A percentile compares a stretch with the other conserved stretches of the same genome.
These are phyloP conservation scores for Nyctibius bracteatus DNA, from an alignment of 2,113 vertebrate species.

Conservation along the genomic window DNA sequence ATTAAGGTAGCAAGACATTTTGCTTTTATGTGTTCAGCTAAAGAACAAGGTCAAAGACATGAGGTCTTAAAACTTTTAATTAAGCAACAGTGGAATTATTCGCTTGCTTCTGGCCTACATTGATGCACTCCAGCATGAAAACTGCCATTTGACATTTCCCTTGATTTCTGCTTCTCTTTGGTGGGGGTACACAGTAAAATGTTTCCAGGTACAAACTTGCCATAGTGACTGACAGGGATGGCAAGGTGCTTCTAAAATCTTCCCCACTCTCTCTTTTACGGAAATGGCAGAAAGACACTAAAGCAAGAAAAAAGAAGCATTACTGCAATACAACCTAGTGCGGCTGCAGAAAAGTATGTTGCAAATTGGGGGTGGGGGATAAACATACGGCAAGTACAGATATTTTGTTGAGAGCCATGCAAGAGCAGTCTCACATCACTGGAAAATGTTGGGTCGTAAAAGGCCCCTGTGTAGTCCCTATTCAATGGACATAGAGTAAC, in stretches of 20 bases:
- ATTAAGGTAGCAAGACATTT: slow-evolving; percentile 38
- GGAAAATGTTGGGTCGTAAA: background rate
- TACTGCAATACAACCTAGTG: background rate
- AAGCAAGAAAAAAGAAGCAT: background rate
- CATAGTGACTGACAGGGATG: background rate
- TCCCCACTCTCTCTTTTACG: background rate
- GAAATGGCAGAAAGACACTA: background rate
- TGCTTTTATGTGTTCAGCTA: slow-evolving; percentile 42
- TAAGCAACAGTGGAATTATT: slow-evolving; percentile 38
- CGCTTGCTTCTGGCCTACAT: background rate
- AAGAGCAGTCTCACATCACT: background rate
- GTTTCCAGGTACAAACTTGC: background rate
- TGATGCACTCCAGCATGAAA: slow-evolving; percentile 2
- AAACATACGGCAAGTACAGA: background rate
- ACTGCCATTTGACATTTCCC: background rate
- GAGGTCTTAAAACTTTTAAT: slow-evolving; percentile 62
- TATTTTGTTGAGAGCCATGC: background rate
- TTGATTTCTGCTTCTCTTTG: background rate
- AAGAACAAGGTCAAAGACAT: slow-evolving; percentile 58
- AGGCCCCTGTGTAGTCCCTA: background rate
- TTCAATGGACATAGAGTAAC: background rate
- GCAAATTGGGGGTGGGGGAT: background rate
- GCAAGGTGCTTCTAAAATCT: background rate
- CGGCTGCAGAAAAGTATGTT: background rate
- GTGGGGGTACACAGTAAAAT: background rate